Evolutionary conservation across 2,888 invertebrate genomes (phyloP), one percentile per base, ranked within the genome.

Genomic region (Xylota sylvarum): DNA sequence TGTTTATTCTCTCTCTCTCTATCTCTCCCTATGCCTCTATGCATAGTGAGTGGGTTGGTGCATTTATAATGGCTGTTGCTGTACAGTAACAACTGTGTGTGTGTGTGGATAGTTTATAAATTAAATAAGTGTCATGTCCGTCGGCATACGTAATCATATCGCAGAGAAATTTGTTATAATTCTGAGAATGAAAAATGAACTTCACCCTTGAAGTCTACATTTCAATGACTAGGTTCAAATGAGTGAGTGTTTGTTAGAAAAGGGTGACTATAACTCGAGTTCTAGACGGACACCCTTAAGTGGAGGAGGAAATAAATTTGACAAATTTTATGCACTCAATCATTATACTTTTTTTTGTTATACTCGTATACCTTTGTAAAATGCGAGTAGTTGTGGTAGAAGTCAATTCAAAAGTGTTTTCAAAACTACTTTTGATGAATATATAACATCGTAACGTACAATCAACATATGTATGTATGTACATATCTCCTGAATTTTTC

Each of bases 171-270:
- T 81, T 81, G 77, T 82, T 81, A 77, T 74, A 72, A 62, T 73
- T 81, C 80, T 74, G 82, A 73, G 81, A 86, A 89, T 89, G 88
- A 88, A 88, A 88, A 89, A 89, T 89, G 88, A 88, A 88, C 89
- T 89, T 88, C 88, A 88, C 87, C 84, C 88, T 87, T 40, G 37
- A 40, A 82, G 81, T 76, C 37, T 40, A 79, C 46, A 72, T 62
- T 83, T 78, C 79, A 79, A 62, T 67, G 83, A 62, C 43, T 35
- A 3, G 43, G 64, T 60, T 77, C 40, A 69, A 27, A 12, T 62
- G 60, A 60, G 23, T 23, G 46, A 27, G 64, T 56, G 64, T 27
- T 65, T 58, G 58, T 43, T 60, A 32, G 40, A 50, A 23, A 1
- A 62, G 72, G 65, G 72, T 46, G 72, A 46, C 23, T 5, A 58